Conservation (phyloP, 2,888 invertebrate genomes). For the Dione vanillae region DNA sequence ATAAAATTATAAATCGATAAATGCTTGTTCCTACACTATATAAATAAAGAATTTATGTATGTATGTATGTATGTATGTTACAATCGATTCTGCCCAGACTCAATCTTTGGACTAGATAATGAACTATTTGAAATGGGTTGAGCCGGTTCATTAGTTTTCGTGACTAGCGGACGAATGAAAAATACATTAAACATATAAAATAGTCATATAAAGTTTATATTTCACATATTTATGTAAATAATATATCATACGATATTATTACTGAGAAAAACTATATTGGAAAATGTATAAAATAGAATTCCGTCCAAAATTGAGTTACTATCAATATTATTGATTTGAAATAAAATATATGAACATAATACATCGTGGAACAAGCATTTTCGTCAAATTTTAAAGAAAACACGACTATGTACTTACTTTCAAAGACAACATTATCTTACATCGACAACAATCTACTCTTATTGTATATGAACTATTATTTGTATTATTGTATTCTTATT, state of each 20-base stretch:
- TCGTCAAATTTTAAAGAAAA: background rate
- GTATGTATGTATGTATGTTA: background rate
- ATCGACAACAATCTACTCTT: background rate
- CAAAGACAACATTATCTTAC: background rate
- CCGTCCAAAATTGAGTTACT: conserved; percentile 74
- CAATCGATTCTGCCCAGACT: conserved; percentile 13
- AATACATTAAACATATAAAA: conserved; percentile 19
- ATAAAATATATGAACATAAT: background rate
- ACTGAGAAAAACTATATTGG: conserved; percentile 26
- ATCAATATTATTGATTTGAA: conserved; percentile 45
- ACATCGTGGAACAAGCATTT: conserved; percentile 26
- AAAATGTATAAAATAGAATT: conserved; percentile 58
- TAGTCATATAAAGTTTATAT: conserved; percentile 29
- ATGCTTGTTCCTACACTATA: conserved; percentile 20
- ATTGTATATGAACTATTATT: too few species aligned
- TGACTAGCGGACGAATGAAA: conserved; percentile 15
- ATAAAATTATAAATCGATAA: conserved; percentile 13
- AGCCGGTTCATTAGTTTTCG: conserved; percentile 5
- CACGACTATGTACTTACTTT: background rate
- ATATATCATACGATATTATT: conserved; percentile 22
- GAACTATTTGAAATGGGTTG: background rate
- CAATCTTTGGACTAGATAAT: conserved; percentile 13
- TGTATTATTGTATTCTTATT: too few species aligned
- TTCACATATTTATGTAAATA: conserved; percentile 42
- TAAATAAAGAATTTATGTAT: background rate